A percentile compares a stretch with the other conserved stretches of the same genome.
phyloP scores from a whole-genome alignment of 2,888 invertebrate genomes.

The Elysia crispata region DNA sequence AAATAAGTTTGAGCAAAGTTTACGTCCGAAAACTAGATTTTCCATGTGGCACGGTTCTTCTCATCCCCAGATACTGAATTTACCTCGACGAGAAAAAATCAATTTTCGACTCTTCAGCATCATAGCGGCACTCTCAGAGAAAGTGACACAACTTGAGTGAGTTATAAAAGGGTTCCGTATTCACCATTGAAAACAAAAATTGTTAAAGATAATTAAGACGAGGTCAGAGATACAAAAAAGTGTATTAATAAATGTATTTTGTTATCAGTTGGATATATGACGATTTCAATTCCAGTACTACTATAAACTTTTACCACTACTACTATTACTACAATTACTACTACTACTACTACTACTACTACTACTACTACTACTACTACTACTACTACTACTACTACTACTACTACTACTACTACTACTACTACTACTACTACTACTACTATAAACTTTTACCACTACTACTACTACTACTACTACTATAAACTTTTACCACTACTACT shows the following conservation, averaged over 20 bases:
- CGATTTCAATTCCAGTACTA: background rate
- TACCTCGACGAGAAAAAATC: conserved; percentile 73
- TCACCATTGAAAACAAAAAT: too few species aligned
- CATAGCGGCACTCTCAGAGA: conserved; percentile 76
- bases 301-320: too few species aligned
- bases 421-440: conserved; percentile 2
- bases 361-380: background rate
- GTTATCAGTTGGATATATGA: background rate
- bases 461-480: too few species aligned
- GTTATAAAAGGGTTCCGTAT: too few species aligned
- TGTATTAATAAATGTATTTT: background rate
- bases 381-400: background rate
- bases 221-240: background rate
- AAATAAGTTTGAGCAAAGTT: too few species aligned
- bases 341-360: too few species aligned
- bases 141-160: conserved; percentile 76
- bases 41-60: background rate
- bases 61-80: conserved; percentile 70
- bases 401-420: background rate
- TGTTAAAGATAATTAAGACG: too few species aligned
- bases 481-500: too few species aligned
- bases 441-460: too few species aligned
- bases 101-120: conserved; percentile 74
- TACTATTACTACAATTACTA: too few species aligned
- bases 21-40: too few species aligned